phyloP scores from a whole-genome alignment of 2,888 invertebrate genomes.

The Leptarthrus brevirostris region DNA sequence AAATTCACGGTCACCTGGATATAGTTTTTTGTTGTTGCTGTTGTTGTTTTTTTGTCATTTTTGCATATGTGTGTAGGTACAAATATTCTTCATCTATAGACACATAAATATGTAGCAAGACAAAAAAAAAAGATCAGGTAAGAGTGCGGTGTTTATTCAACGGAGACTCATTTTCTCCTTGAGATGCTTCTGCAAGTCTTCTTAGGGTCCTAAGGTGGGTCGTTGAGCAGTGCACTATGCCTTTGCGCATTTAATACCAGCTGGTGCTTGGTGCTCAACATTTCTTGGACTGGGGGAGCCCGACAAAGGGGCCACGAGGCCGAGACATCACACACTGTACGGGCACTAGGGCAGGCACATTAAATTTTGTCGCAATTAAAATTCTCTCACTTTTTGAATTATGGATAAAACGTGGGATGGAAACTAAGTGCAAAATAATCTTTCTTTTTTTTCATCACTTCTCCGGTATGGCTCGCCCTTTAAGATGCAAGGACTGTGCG shows the following conservation, averaged over 20 bases:
- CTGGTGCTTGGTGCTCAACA: neutral
- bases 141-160: conserved; percentile 5
- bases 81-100: neutral
- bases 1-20: neutral
- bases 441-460: conserved; percentile 7
- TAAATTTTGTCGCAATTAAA: conserved; percentile 48
- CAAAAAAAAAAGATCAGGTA: neutral
- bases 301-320: conserved; percentile 1
- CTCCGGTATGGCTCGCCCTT: neutral
- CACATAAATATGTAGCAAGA: neutral
- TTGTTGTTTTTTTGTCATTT: too few species aligned
- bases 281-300: neutral
- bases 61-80: neutral
- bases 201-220: conserved; percentile 15
- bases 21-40: neutral
- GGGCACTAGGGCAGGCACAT: conserved; percentile 18
- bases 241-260: neutral
- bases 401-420: conserved; percentile 47
- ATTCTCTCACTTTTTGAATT: conserved; percentile 48
- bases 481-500: neutral
- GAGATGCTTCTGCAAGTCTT: neutral
- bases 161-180: neutral
- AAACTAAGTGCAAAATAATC: conserved; percentile 26
- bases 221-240: conserved; percentile 12
- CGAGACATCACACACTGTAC: neutral